These are phyloP conservation scores for Pseudomyrmex flavicornis DNA, from an alignment of 1,140 invertebrate species.

Conservation along the genomic window DNA sequence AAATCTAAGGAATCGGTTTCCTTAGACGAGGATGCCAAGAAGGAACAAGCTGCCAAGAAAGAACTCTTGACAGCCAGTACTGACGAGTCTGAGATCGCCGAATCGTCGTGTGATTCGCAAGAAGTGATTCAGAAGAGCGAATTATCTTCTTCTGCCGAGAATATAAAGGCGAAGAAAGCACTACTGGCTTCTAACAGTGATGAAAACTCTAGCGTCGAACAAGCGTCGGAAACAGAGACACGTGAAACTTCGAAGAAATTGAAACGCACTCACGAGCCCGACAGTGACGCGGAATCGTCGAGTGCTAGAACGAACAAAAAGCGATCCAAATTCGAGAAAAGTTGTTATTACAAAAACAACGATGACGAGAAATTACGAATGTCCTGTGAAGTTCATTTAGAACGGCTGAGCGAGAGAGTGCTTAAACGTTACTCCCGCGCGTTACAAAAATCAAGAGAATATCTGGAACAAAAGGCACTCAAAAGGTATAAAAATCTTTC, in stretches of 20 bases:
- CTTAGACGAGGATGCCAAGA: neutral
- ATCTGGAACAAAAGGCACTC: constrained; percentile 74
- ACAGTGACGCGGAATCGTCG: neutral
- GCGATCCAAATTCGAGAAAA: constrained; percentile 55
- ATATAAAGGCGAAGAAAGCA: constrained; percentile 27
- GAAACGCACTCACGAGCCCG: neutral
- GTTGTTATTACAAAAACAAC: constrained; percentile 65
- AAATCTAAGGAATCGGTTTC: neutral
- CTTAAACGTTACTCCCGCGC: constrained; percentile 69
- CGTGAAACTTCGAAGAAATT: neutral
- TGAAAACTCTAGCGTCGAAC: constrained; percentile 52
- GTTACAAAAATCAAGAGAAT: constrained; percentile 74
- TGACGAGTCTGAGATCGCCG: constrained; percentile 24
- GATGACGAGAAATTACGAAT: constrained; percentile 75
- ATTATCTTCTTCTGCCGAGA: constrained; percentile 7
- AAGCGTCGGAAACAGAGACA: neutral
- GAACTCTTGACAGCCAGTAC: constrained; percentile 60
- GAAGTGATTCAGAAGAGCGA: constrained; percentile 3
- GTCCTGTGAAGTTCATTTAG: constrained; percentile 66
- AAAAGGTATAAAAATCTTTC: constrained; percentile 74
- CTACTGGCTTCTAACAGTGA: constrained; percentile 59
- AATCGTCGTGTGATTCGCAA: constrained; percentile 28
- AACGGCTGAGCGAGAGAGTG: constrained; percentile 63
- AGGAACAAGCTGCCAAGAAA: constrained; percentile 32
- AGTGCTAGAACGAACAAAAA: neutral